A percentile compares a stretch with the other conserved stretches of the same genome.
Evolutionary conservation across 2,797 vertebrate species (phyloP).

Genomic region (Tangara arthus): DNA sequence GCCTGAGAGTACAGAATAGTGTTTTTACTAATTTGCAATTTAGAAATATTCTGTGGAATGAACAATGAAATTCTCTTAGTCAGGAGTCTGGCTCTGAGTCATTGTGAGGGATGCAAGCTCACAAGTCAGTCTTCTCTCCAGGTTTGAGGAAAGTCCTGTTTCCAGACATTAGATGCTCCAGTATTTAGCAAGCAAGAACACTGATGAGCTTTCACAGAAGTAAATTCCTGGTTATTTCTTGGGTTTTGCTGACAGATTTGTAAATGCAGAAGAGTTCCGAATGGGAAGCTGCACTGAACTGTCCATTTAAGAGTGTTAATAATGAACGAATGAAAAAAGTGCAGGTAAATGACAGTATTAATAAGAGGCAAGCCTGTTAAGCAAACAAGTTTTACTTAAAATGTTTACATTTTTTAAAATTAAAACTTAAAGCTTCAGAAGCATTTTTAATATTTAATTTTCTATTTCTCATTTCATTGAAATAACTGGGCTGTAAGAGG

Average conservation of each 20-base stretch:
- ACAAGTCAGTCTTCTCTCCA: not conserved
- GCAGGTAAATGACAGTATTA: not conserved
- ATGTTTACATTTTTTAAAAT: not conserved
- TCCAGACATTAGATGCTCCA: not conserved
- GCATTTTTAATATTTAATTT: not conserved
- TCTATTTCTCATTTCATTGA: not conserved
- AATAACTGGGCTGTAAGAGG: not conserved
- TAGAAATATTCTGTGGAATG: conserved; percentile 13
- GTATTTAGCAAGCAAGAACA: not conserved
- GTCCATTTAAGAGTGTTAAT: not conserved
- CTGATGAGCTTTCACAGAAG: not conserved
- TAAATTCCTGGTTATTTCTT: not conserved
- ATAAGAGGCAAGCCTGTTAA: not conserved
- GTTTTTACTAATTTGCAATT: conserved; percentile 21
- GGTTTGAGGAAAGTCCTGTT: not conserved
- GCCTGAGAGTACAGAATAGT: not conserved
- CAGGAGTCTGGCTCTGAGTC: conserved; percentile 38
- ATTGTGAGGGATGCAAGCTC: not conserved
- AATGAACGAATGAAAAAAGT: not conserved
- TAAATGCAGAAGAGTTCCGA: not conserved
- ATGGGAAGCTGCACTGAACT: not conserved
- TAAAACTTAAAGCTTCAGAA: not conserved
- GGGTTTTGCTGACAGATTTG: not conserved
- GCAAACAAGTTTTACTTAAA: not conserved
- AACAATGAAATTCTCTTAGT: conserved; percentile 41